phyloP scores from a whole-genome alignment of 2,888 invertebrate species.

The Oscheius sp. region DNA sequence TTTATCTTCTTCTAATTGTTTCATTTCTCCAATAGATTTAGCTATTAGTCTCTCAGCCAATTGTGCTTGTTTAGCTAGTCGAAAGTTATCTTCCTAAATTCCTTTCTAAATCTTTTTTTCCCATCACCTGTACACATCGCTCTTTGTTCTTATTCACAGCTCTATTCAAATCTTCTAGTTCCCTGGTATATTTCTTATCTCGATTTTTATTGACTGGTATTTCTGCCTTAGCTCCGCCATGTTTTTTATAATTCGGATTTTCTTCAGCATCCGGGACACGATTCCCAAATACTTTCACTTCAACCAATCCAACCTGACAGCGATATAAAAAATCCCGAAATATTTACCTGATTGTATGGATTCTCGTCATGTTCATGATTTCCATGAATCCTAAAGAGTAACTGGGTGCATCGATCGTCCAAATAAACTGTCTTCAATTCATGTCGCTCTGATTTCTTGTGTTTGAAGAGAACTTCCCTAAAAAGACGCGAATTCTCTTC shows the following conservation, averaged over 20 bases:
- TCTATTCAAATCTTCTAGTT: slow-evolving; percentile 44
- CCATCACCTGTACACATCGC: slow-evolving; percentile 45
- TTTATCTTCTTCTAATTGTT: slow-evolving; percentile 58
- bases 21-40: slow-evolving; percentile 56
- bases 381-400: slow-evolving; percentile 42
- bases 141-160: slow-evolving; percentile 54
- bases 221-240: slow-evolving; percentile 21
- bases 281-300: slow-evolving; percentile 54
- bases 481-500: too few relatives aligned
- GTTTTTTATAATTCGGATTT: slow-evolving; percentile 35
- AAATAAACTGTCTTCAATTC: slow-evolving; percentile 61
- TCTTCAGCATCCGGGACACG: slow-evolving; percentile 40
- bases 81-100: slow-evolving; percentile 48
- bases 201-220: slow-evolving; percentile 11
- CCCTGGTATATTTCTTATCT: slow-evolving; percentile 48
- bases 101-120: neutral
- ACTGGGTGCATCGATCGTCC: slow-evolving; percentile 45
- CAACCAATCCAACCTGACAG: slow-evolving; percentile 53
- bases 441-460: slow-evolving; percentile 44
- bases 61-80: slow-evolving; percentile 60
- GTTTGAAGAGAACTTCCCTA: slow-evolving; percentile 49
- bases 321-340: neutral
- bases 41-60: slow-evolving; percentile 47
- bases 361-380: slow-evolving; percentile 45
- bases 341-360: slow-evolving; percentile 37